Percentiles rank a stretch among this genome's conserved stretches.
Conservation (phyloP, 2,797 vertebrate genomes). For the Myotis myotis region DNA sequence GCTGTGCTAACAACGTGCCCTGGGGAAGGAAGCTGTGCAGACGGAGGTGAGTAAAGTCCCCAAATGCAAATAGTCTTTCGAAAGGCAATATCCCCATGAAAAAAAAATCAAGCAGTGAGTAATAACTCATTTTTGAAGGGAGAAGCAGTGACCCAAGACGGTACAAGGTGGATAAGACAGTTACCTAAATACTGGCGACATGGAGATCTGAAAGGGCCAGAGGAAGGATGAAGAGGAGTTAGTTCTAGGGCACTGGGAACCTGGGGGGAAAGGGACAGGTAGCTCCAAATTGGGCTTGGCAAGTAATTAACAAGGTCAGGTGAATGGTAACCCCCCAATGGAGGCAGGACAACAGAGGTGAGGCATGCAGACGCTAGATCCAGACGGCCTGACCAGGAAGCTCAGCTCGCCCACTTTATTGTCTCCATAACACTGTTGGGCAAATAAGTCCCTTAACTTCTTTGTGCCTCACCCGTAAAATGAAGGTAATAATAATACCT, state of each 20-base stretch:
- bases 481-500: background rate
- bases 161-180: background rate
- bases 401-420: background rate
- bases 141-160: background rate
- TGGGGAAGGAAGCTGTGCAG: background rate
- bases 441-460: slow-evolving; percentile 8
- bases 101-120: background rate
- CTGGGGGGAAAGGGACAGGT: background rate
- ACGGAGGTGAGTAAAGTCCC: background rate
- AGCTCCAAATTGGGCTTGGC: background rate
- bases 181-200: background rate
- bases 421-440: slow-evolving; percentile 15
- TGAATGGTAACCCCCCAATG: background rate
- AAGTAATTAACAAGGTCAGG: background rate
- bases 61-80: slow-evolving; percentile 8
- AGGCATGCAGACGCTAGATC: background rate
- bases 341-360: background rate
- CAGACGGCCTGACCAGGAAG: background rate
- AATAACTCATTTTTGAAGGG: background rate
- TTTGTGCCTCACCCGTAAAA: background rate
- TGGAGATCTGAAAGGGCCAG: background rate
- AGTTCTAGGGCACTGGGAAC: background rate
- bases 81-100: background rate
- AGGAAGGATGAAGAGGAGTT: background rate
- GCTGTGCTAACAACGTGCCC: background rate